Conservation (phyloP, 2,797 vertebrate genomes). For the Poeciliopsis presidionis region DNA sequence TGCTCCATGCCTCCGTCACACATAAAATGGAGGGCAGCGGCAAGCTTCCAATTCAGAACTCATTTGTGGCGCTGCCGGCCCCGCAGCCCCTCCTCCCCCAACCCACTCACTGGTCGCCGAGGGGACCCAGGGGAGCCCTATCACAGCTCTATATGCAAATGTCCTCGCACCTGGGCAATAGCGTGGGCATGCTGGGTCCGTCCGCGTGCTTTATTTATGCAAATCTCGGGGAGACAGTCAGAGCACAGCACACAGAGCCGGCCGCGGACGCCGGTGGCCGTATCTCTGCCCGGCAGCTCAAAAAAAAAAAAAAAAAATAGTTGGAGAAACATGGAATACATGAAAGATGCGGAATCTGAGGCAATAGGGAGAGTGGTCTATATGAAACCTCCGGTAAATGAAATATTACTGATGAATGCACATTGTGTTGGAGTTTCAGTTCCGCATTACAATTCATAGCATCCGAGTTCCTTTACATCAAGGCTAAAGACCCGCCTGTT, state of each 20-base stretch:
- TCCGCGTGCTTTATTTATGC: constrained; percentile 98
- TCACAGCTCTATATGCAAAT: constrained; percentile 99
- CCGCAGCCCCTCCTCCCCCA: constrained; percentile 61
- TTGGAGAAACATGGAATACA: constrained; percentile 58
- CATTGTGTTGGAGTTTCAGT: constrained; percentile 8
- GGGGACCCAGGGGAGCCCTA: constrained; percentile 97
- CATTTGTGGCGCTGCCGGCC: constrained; percentile 93
- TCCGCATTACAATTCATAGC: constrained; percentile 5
- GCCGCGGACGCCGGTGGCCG: constrained; percentile 80
- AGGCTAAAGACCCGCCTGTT: too few relatives aligned
- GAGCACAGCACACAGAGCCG: constrained; percentile 78
- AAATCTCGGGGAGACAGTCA: constrained; percentile 86
- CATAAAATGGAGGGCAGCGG: constrained; percentile 83
- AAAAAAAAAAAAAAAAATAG: constrained; percentile 52
- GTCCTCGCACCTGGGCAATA: constrained; percentile 97
- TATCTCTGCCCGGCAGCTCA: constrained; percentile 87
- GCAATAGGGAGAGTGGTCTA: constrained; percentile 33
- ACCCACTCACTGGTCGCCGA: constrained; percentile 95
- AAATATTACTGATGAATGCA: constrained; percentile 40
- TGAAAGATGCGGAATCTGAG: constrained; percentile 63
- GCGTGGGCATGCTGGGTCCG: constrained; percentile 93
- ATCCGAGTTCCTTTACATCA: not conserved
- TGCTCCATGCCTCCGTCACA: constrained; percentile 66
- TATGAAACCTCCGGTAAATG: constrained; percentile 51
- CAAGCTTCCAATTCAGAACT: constrained; percentile 97